Base-by-base conservation (phyloP, 1,140 invertebrate species). In the Lutraria rhynchaena region DNA sequence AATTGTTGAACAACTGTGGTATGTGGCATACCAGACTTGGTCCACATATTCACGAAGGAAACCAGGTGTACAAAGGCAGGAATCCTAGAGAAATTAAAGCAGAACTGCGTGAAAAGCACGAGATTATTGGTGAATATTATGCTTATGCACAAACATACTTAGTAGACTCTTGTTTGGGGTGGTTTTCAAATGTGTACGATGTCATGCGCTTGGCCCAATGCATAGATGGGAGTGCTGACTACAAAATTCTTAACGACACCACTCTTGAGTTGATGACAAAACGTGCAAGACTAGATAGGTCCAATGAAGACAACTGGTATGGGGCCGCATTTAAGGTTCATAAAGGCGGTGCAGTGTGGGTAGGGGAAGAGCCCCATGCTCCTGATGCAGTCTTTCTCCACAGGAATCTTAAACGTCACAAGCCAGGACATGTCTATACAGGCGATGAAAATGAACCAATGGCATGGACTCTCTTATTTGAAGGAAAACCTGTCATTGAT, bases 21-120 rank as follows among this genome's bases (percentile, higher is more conserved):
- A 91, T 92, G 86, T 89, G 90, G 90, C 87, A 90, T 77, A 91
- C 90, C 0, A 80, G 84, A 29, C 61, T 90, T n/a, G 85, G 85
- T 11, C 73, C 61, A 7, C 46, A 24, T n/a, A 13, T 22, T 4
- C 73, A 55, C 33, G 35, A 55, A 37, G 67, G 29, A 55, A 61
- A 65, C 37, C 80, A 61, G 31, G 60, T 84, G 2, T 70, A 76
- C 27, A 55, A 80, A 51, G 82, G 57, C 1, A 75, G 63, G 31
- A 44, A 53, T 19, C 31, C 70, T 27, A 57, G 67, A 24, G 58
- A 83, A 37, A 69, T 78, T n/a, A 67, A 73, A 13, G 76, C 61
- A 29, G 70, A 76, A 41, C 29, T 57, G 22, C 55, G 65, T n/a
- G 71, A 60, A 33, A 67, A 73, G 24, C 69, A 81, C 29, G 81